Base-by-base conservation (phyloP, 2,797 vertebrate species). In the Nannoperca australis region DNA sequence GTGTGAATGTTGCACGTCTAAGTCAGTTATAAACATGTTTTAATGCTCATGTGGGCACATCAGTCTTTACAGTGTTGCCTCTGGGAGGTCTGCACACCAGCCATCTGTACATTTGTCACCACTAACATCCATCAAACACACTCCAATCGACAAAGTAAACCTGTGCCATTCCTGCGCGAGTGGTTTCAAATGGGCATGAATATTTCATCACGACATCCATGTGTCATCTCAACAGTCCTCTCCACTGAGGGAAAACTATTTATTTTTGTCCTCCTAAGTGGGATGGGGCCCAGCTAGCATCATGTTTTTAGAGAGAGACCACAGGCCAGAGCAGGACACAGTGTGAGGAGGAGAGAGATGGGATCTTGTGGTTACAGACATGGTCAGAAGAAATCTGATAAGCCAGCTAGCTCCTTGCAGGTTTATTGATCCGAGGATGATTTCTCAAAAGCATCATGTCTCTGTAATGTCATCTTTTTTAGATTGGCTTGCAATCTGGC, bases 101-200 rank as follows among this genome's bases (percentile, higher is more conserved):
- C 64, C 78, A 36, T 70, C 60, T 64, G 50, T 66, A 63, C 72
- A 75, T 84, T 79, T 78, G 81, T 88, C 86, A 81, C 82, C 82
- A 53, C 70, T 22, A 64, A 36, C 89, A 91, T 92, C 88, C 88
- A 90, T 93, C 90, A 88, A 72, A 75, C 56, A 51, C 79, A 71
- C 70, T 79, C 76, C 38, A 30, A 84, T 79, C 45, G 45, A 80
- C 78, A 69, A 83, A 89, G 84, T 79, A 85, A 89, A 89, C 74
- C 84, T 68, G 59, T 74, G 85, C 82, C 88, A 81, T 85, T 90
- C 76, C 66, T 81, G 75, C 8, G 30, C 71, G 77, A 93, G 89
- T 81, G 89, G 83, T 88, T 93, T 90, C 60, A 91, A 89, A 92
- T 83, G 82, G 79, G 45, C 88, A 93, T 94, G 85, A 93, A 94